Evolutionary conservation across 2,797 vertebrate species (phyloP), one percentile per base, ranked within the genome.

Genomic region (Enoplosus armatus): DNA sequence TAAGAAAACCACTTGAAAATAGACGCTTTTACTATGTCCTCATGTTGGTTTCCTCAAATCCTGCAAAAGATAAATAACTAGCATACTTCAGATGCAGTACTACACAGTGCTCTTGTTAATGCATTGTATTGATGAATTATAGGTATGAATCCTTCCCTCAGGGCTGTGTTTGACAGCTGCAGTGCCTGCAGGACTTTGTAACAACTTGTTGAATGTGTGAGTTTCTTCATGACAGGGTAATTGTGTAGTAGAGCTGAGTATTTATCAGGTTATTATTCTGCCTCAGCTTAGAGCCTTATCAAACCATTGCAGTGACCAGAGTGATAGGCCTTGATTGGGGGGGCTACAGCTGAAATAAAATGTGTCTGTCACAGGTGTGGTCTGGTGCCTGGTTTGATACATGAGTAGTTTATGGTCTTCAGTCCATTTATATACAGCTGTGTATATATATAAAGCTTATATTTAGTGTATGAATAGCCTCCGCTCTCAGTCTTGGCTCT

Each of bases 121-220:
- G 0, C 27, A 22, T 43, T 10, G 6, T 31, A 8, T n/a, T 48
- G 51, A 53, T 51, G n/a, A 56, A 24, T 22, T 16, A 20, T 43
- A 37, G 59, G 11, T 33, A 29, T 60, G 60, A 65, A 51, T 78
- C 47, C 35, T 56, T 27, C n/a, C 45, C 47, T 31, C 6, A 0
- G 27, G 61, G 79, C 26, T 51, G 26, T 55, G 24, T 76, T 71
- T 68, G 48, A 54, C 41, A 53, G 41, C 72, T 65, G 56, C 33
- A 2, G n/a, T 29, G 64, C 58, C 72, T 56, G 26, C 72, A 58
- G 50, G 67, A 48, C 43, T 35, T 82, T 85, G 62, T 51, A 73
- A 56, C 47, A 55, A 83, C n/a, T 54, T 86, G 83, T 84, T 75
- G 75, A 78, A 64, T 55, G 24, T 53, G 7, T 50, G 29, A 3